phyloP scores from a whole-genome alignment of 2,888 invertebrate genomes.

The Nysson spinosus region DNA sequence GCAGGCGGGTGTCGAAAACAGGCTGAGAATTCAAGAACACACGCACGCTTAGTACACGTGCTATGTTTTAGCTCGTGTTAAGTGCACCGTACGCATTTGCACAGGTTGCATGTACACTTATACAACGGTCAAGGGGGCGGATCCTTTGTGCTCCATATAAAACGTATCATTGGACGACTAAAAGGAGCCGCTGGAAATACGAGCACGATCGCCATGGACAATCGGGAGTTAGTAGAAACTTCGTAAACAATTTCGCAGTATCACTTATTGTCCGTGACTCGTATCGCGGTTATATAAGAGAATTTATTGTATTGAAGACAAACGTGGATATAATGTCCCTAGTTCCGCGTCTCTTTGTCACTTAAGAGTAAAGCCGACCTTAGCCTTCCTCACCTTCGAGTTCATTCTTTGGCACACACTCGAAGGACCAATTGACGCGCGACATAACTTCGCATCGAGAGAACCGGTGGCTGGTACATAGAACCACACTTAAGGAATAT shows the following conservation, averaged over 20 bases:
- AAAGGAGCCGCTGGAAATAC: slow-evolving; percentile 41
- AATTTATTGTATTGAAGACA: slow-evolving; percentile 32
- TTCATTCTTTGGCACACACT: slow-evolving; percentile 48
- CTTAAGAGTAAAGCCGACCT: slow-evolving; percentile 37
- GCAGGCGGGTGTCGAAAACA: slow-evolving; percentile 65
- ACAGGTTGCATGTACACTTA: slow-evolving; percentile 36
- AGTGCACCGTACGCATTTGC: slow-evolving; percentile 33
- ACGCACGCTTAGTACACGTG: slow-evolving; percentile 19
- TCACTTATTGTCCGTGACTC: slow-evolving; percentile 6
- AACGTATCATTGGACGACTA: slow-evolving; percentile 39
- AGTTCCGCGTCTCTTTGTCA: slow-evolving; percentile 38
- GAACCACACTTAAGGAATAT: slow-evolving; percentile 72
- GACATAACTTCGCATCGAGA: slow-evolving; percentile 66
- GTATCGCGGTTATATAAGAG: slow-evolving; percentile 33
- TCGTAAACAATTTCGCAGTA: slow-evolving; percentile 21
- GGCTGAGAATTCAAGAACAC: slow-evolving; percentile 24
- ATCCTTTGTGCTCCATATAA: slow-evolving; percentile 53
- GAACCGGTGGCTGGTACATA: slow-evolving; percentile 66
- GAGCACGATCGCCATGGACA: slow-evolving; percentile 5
- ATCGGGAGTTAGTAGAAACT: slow-evolving; percentile 22
- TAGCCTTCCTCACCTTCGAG: slow-evolving; percentile 30
- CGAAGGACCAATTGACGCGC: slow-evolving; percentile 67
- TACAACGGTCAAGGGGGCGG: slow-evolving; percentile 34
- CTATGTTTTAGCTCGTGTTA: slow-evolving; percentile 25
- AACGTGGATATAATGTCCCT: background rate